Conservation (phyloP, 2,113 vertebrate genomes). For the Cricetomys ansorgei region DNA sequence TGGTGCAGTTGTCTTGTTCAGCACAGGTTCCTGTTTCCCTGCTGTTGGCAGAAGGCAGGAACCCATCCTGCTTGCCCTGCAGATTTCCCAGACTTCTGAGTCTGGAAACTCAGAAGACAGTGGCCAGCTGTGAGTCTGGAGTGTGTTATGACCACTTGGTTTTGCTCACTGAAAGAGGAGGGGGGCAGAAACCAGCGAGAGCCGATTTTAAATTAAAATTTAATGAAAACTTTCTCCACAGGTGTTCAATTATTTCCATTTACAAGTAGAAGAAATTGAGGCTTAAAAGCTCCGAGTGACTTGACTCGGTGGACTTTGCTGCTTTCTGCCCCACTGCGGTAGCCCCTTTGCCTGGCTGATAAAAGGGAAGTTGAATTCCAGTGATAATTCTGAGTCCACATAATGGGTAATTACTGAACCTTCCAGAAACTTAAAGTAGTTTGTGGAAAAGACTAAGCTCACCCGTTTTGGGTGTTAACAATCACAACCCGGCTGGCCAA, state of each 20-base stretch:
- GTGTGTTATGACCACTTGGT: fast-evolving
- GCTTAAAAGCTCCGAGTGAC: not conserved
- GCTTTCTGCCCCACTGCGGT: not conserved
- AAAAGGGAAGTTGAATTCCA: not conserved
- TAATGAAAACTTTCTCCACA: not conserved
- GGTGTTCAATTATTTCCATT: not conserved
- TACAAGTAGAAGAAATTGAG: not conserved
- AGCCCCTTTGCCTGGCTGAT: not conserved
- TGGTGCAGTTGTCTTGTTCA: too few species aligned
- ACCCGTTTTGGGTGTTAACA: not conserved
- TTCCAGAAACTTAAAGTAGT: not conserved
- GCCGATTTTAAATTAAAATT: not conserved
- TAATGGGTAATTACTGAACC: not conserved
- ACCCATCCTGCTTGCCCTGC: not conserved
- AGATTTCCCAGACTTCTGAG: not conserved
- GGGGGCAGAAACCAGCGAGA: not conserved
- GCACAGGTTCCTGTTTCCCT: fast-evolving
- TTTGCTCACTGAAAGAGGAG: not conserved
- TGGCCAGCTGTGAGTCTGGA: not conserved
- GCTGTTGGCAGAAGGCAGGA: not conserved
- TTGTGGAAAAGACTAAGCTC: not conserved
- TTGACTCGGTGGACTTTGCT: not conserved
- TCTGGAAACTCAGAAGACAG: not conserved
- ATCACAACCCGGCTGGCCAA: not conserved
- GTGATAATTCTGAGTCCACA: not conserved